phyloP scores from a whole-genome alignment of 2,797 vertebrate genomes.

The Semaprochilodus insignis region DNA sequence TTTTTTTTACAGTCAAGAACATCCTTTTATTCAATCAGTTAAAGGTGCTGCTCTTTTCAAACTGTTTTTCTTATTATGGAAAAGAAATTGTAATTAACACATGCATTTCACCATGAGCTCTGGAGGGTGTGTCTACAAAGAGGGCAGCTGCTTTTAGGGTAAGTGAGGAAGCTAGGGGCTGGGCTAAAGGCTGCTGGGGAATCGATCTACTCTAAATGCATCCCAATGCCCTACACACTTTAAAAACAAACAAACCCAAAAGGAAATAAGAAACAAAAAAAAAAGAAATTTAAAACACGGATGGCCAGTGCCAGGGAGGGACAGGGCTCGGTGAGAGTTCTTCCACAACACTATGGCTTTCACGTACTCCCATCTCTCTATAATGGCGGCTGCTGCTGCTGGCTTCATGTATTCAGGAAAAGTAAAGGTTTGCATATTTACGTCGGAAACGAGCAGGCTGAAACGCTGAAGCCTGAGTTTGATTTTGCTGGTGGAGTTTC shows the following conservation, averaged over 20 bases:
- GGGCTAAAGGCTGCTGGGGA: slow-evolving; percentile 56
- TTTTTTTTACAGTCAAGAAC: slow-evolving; percentile 88
- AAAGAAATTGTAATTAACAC: slow-evolving; percentile 92
- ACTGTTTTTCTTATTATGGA: slow-evolving; percentile 90
- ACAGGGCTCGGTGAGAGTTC: slow-evolving; percentile 46
- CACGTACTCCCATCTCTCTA: slow-evolving; percentile 59
- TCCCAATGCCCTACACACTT: slow-evolving; percentile 60
- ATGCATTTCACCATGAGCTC: slow-evolving; percentile 88
- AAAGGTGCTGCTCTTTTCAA: slow-evolving; percentile 85
- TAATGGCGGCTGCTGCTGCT: slow-evolving; percentile 73
- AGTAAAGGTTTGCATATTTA: slow-evolving; percentile 62
- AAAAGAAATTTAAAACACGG: slow-evolving; percentile 49
- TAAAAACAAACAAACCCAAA: slow-evolving; percentile 56
- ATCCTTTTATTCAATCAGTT: slow-evolving; percentile 89
- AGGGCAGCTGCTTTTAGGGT: slow-evolving; percentile 58
- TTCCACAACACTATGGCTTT: slow-evolving; percentile 72
- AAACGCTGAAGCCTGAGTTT: slow-evolving; percentile 46
- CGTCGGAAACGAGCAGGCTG: slow-evolving; percentile 52
- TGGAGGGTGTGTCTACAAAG: slow-evolving; percentile 70
- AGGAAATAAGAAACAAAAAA: slow-evolving; percentile 56
- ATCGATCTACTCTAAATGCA: slow-evolving; percentile 61
- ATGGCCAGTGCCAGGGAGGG: slow-evolving; percentile 55
- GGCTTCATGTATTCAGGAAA: slow-evolving; percentile 62
- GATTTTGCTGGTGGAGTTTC: slow-evolving; percentile 70
- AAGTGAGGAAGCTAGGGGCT: slow-evolving; percentile 51